Conservation (phyloP, 2,888 invertebrate genomes). For the Chrysodeixis includens region DNA sequence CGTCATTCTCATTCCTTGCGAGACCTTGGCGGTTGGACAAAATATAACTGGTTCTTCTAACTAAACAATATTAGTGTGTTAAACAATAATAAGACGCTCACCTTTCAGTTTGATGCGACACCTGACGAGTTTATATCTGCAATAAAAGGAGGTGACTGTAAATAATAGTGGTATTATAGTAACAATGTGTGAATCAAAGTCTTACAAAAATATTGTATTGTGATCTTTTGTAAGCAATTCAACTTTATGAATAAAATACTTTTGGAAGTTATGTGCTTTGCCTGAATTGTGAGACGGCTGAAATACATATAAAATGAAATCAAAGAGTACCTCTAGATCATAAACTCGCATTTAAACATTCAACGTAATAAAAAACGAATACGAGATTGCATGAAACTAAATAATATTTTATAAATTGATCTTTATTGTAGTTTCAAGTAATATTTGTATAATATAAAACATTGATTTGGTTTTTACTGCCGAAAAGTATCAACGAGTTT, state of each 20-base stretch:
- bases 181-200: slow-evolving; percentile 9
- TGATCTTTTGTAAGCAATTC: not conserved
- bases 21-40: slow-evolving; percentile 45
- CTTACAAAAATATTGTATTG: slow-evolving; percentile 1
- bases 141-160: slow-evolving; percentile 52
- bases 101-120: slow-evolving; percentile 58
- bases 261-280: not conserved
- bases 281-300: not conserved
- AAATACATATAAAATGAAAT: not conserved
- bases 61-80: slow-evolving; percentile 8
- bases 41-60: slow-evolving; percentile 42
- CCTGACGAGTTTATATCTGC: slow-evolving; percentile 58
- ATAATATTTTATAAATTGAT: slow-evolving; percentile 35
- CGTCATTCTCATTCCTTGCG: slow-evolving; percentile 61
- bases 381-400: slow-evolving; percentile 20
- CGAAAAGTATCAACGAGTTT: slow-evolving; percentile 54
- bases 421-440: slow-evolving; percentile 28
- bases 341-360: slow-evolving; percentile 26
- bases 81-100: slow-evolving; percentile 48
- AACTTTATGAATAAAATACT: too few species aligned
- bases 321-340: slow-evolving; percentile 18
- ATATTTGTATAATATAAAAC: slow-evolving; percentile 46
- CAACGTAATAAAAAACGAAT: slow-evolving; percentile 21
- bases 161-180: slow-evolving; percentile 30
- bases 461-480: slow-evolving; percentile 61